These are phyloP conservation scores for Neria commutata DNA, from an alignment of 2,888 invertebrate species.

Conservation along the genomic window DNA sequence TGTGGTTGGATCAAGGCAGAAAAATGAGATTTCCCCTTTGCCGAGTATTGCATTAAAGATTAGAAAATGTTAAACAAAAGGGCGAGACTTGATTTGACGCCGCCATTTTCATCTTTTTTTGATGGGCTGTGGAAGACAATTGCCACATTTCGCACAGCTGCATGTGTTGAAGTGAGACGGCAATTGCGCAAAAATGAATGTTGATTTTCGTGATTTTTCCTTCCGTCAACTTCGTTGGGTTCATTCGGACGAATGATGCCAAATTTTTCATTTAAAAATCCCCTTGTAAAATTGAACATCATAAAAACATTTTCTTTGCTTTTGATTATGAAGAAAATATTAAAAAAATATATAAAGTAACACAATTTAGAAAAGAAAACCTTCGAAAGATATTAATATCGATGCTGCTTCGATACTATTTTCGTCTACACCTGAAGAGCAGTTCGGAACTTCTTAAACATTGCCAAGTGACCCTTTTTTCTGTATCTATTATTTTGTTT, in stretches of 20 bases:
- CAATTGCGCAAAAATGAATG: slow-evolving; percentile 22
- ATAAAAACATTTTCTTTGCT: no score
- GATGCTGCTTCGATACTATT: no score
- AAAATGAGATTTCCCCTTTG: background rate
- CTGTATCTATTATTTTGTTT: slow-evolving; percentile 6
- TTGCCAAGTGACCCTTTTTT: slow-evolving; percentile 3
- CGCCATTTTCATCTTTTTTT: slow-evolving; percentile 35
- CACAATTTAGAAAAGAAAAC: no score
- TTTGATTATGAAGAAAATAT: no score
- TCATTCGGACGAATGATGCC: slow-evolving; percentile 10
- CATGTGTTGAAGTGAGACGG: background rate
- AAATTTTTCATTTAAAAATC: no score
- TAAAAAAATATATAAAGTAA: no score
- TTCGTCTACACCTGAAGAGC: no score
- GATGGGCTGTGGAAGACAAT: slow-evolving; percentile 26
- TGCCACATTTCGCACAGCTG: background rate
- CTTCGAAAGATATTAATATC: no score
- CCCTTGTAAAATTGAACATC: slow-evolving; percentile 13
- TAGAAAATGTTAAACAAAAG: background rate
- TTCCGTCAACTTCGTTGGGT: slow-evolving; percentile 21
- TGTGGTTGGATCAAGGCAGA: background rate
- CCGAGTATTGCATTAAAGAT: background rate
- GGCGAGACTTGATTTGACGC: slow-evolving; percentile 23
- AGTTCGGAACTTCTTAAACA: no score
- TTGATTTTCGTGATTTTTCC: slow-evolving; percentile 34